Evolutionary conservation across 1,140 invertebrate genomes (phyloP), one percentile per base, ranked within the genome.

Genomic region (Rhyzopertha dominica): DNA sequence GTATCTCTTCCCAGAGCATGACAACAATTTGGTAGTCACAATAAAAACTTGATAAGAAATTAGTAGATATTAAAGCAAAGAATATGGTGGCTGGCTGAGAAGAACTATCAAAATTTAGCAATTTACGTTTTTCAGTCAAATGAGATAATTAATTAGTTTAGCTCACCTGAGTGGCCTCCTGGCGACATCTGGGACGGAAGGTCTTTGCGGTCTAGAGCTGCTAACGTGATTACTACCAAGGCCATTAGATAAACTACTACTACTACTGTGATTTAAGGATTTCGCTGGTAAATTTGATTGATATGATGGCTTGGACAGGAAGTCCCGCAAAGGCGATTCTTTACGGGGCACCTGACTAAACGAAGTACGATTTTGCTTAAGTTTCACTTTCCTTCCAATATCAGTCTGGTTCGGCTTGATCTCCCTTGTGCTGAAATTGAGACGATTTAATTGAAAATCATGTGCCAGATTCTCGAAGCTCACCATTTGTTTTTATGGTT

Each of bases 401-500:
- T 89, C 84, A 53, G 84, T 84, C 62, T 86, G 85, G 69, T 88
- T 89, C 47, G 85, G 78, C 74, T 94, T 92, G 58, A 95, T 93
- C 61, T 90, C 89, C 63, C 89, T 82, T 56, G 90, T 89, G 70
- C 87, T 90, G 73, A 19, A 77, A 77, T 28, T 19, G 50, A 45
- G 54, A 49, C 13, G 8, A n/a, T n/a, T n/a, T n/a, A n/a, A n/a
- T n/a, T n/a, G n/a, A n/a, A 20, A 44, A 23, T 20, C 13, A 39
- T 39, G n/a, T n/a, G n/a, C n/a, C n/a, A n/a, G n/a, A n/a, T n/a
- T n/a, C n/a, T 2, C 10, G n/a, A 20, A 7, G 46, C 63, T 70
- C 65, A 90, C 88, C 90, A 94, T 76, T 90, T 90, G 68, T 88
- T 92, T 72, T 94, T 92, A 65, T 83, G 87, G 68, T 89, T 87